A percentile compares a stretch with the other conserved stretches of the same genome.
Conservation (phyloP, 2,888 invertebrate genomes). For the Papilio elwesi region DNA sequence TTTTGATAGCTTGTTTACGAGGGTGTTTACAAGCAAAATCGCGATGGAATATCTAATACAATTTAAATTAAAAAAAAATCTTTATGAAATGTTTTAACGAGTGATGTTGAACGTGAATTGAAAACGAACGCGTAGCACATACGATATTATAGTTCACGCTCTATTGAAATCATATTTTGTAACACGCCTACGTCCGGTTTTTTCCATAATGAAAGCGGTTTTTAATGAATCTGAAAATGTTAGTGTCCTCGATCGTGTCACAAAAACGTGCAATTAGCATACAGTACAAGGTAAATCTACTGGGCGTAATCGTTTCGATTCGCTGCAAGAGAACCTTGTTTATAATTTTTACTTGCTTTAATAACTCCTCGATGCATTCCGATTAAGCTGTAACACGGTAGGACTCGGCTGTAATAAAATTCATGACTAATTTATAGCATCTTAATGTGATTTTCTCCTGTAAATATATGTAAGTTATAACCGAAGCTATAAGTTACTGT, state of each 20-base stretch:
- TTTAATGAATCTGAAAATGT: slow-evolving; percentile 52
- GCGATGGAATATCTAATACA: no score
- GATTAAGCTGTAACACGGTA: slow-evolving; percentile 22
- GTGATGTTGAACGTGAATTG: not conserved
- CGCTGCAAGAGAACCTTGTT: slow-evolving; percentile 29
- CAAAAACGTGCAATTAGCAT: slow-evolving; percentile 43
- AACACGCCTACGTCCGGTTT: slow-evolving; percentile 48
- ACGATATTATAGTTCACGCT: slow-evolving; percentile 56
- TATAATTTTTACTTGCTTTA: slow-evolving; percentile 35
- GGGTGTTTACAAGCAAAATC: no score
- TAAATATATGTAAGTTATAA: slow-evolving; percentile 13
- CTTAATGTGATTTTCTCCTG: slow-evolving; percentile 1
- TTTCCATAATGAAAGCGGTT: slow-evolving; percentile 46
- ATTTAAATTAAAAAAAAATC: slow-evolving; percentile 31
- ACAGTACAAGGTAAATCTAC: slow-evolving; percentile 43
- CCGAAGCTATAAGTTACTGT: not conserved
- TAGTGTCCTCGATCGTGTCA: slow-evolving; percentile 45
- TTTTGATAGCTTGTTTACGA: no score
- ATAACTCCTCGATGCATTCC: slow-evolving; percentile 12
- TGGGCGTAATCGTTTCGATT: slow-evolving; percentile 28
- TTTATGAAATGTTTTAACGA: slow-evolving; percentile 8
- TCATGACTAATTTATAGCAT: slow-evolving; percentile 4
- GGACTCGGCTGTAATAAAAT: slow-evolving; percentile 4
- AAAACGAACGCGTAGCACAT: slow-evolving; percentile 9
- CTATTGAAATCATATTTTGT: slow-evolving; percentile 66